Percentiles rank a stretch among this genome's conserved stretches.
phyloP scores from a whole-genome alignment of 2,888 invertebrate species.

The Auanema freiburgensis region DNA sequence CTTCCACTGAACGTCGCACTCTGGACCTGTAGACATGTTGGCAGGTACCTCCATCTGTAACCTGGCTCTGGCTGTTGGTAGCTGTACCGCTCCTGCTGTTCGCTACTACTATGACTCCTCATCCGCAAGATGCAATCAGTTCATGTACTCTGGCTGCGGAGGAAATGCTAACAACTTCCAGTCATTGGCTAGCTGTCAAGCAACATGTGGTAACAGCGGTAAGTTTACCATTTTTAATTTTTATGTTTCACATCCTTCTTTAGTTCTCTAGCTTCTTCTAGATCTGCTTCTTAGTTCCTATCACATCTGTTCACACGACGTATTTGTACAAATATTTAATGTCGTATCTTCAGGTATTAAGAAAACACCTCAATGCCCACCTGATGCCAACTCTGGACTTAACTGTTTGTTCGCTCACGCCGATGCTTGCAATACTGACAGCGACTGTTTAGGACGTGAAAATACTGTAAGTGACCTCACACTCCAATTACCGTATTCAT shows the following conservation, averaged over 20 bases:
- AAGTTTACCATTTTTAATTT: slow-evolving; percentile 5
- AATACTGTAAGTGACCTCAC: slow-evolving; percentile 30
- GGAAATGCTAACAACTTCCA: slow-evolving; percentile 63
- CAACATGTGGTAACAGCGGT: slow-evolving; percentile 54
- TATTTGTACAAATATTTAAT: neutral
- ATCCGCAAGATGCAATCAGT: slow-evolving; percentile 48
- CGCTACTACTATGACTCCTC: slow-evolving; percentile 60
- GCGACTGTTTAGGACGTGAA: slow-evolving; percentile 52
- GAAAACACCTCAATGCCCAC: slow-evolving; percentile 59
- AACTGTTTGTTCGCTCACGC: slow-evolving; percentile 60
- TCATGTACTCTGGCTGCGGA: slow-evolving; percentile 52
- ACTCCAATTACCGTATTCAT: neutral
- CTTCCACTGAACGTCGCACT: slow-evolving; percentile 4
- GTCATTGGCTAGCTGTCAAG: slow-evolving; percentile 56
- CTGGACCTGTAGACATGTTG: slow-evolving; percentile 15
- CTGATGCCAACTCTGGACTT: slow-evolving; percentile 57
- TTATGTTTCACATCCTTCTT: slow-evolving; percentile 4
- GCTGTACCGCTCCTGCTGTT: slow-evolving; percentile 51
- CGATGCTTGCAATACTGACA: slow-evolving; percentile 58
- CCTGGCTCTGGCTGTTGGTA: slow-evolving; percentile 55
- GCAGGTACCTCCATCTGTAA: slow-evolving; percentile 57
- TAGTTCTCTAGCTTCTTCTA: neutral
- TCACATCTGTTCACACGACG: neutral
- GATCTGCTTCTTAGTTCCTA: neutral
- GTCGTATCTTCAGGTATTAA: slow-evolving; percentile 45